Conservation (phyloP, 2,888 invertebrate species). For the Heliconius sara region DNA sequence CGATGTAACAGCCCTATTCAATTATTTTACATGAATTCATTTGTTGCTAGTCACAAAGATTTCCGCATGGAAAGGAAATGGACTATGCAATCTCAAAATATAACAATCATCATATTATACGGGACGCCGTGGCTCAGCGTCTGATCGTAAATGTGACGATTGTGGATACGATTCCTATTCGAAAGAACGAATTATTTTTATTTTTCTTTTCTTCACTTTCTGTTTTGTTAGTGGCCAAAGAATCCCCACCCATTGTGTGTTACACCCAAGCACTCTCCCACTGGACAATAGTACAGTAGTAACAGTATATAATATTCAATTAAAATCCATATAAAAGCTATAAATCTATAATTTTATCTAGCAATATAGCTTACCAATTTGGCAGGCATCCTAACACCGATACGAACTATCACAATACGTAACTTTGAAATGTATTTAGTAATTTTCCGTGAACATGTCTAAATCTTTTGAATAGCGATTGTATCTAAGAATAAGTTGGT, state of each 20-base stretch:
- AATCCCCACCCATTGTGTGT: no score
- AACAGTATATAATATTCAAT: background rate
- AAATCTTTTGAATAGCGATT: slow-evolving; percentile 30
- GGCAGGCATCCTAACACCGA: slow-evolving; percentile 7
- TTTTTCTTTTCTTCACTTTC: no score
- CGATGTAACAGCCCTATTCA: background rate
- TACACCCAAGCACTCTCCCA: no score
- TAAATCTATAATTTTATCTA: slow-evolving; percentile 11
- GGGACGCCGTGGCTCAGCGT: background rate
- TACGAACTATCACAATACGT: background rate
- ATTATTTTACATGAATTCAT: slow-evolving; percentile 32
- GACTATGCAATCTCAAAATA: slow-evolving; percentile 12
- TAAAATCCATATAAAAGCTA: slow-evolving; percentile 7
- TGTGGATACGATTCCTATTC: background rate
- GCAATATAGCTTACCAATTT: slow-evolving; percentile 12
- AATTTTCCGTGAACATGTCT: slow-evolving; percentile 18
- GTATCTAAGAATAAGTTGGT: slow-evolving; percentile 46
- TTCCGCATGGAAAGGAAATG: slow-evolving; percentile 38
- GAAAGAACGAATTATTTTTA: background rate
- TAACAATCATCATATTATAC: background rate
- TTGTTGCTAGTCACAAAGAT: slow-evolving; percentile 37
- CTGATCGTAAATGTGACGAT: background rate
- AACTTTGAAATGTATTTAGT: slow-evolving; percentile 14
- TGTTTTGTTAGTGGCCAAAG: no score
- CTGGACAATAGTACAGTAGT: no score